A percentile compares a stretch with the other conserved stretches of the same genome.
These are phyloP conservation scores for Drosophila austrosaltans DNA, from an alignment of 2,888 invertebrate species.

Conservation along the genomic window DNA sequence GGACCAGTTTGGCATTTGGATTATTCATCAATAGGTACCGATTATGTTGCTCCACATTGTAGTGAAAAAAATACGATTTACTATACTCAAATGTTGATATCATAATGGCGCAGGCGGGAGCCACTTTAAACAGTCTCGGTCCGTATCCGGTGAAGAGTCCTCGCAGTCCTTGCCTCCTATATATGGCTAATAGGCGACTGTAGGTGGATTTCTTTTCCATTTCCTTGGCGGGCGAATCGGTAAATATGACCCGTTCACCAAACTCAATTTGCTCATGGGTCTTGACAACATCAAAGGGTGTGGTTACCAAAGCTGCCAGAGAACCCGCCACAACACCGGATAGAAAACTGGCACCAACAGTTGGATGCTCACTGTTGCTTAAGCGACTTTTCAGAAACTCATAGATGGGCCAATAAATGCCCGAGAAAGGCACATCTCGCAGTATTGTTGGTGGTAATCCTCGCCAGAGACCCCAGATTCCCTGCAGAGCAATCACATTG, in stretches of 20 bases:
- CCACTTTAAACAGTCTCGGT: slow-evolving; percentile 96
- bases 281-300: slow-evolving; percentile 99
- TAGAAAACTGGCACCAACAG: slow-evolving; percentile 89
- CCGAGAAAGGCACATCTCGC: slow-evolving; percentile 84
- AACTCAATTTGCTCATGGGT: slow-evolving; percentile 97
- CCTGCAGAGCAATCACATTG: slow-evolving; percentile 87
- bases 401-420: slow-evolving; percentile 96
- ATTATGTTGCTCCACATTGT: slow-evolving; percentile 84
- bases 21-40: slow-evolving; percentile 58
- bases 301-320: slow-evolving; percentile 96
- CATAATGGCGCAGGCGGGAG: slow-evolving; percentile 99
- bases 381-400: slow-evolving; percentile 88
- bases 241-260: slow-evolving; percentile 89
- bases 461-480: slow-evolving; percentile 92
- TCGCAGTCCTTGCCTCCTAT: slow-evolving; percentile 87
- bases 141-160: slow-evolving; percentile 93
- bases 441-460: slow-evolving; percentile 84
- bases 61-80: slow-evolving; percentile 91
- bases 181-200: slow-evolving; percentile 87
- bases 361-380: slow-evolving; percentile 84
- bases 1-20: slow-evolving; percentile 47
- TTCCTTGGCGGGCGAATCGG: slow-evolving; percentile 74
- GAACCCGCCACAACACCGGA: slow-evolving; percentile 93
- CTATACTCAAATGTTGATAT: slow-evolving; percentile 98
- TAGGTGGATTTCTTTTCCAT: slow-evolving; percentile 67